phyloP scores from a whole-genome alignment of 2,113 vertebrate species.

The Anhinga anhinga region DNA sequence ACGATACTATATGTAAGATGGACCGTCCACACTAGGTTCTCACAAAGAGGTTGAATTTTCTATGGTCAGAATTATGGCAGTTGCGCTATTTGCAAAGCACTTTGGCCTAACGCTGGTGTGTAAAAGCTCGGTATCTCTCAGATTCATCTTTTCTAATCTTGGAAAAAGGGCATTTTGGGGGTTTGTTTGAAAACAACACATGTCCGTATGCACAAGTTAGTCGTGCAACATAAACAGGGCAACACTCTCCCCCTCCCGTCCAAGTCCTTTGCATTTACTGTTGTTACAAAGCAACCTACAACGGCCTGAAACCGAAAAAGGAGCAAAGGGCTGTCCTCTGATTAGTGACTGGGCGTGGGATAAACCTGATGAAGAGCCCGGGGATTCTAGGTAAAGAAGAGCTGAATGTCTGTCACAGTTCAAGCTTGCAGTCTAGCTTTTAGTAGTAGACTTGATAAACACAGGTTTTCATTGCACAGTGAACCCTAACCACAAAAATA shows the following conservation, averaged over 20 bases:
- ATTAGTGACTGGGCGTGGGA: not conserved
- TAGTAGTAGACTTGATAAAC: not conserved
- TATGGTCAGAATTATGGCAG: accelerated
- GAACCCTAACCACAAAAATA: not conserved
- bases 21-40: not conserved
- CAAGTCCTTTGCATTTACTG: not conserved
- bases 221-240: not conserved
- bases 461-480: not conserved
- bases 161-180: not conserved
- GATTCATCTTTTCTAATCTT: not conserved
- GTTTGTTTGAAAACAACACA: not conserved
- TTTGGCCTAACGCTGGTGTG: not conserved
- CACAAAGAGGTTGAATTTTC: not conserved
- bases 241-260: not conserved
- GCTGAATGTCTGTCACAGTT: not conserved
- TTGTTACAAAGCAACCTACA: not conserved
- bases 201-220: accelerated
- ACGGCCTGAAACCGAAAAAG: not conserved
- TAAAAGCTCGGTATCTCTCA: not conserved
- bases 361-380: not conserved
- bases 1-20: accelerated
- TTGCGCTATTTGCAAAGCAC: not conserved
- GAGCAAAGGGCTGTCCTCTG: not conserved
- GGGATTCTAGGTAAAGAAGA: not conserved
- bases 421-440: not conserved